These are phyloP conservation scores for Apodemus agrarius DNA, from an alignment of 2,797 vertebrate species.

Conservation along the genomic window DNA sequence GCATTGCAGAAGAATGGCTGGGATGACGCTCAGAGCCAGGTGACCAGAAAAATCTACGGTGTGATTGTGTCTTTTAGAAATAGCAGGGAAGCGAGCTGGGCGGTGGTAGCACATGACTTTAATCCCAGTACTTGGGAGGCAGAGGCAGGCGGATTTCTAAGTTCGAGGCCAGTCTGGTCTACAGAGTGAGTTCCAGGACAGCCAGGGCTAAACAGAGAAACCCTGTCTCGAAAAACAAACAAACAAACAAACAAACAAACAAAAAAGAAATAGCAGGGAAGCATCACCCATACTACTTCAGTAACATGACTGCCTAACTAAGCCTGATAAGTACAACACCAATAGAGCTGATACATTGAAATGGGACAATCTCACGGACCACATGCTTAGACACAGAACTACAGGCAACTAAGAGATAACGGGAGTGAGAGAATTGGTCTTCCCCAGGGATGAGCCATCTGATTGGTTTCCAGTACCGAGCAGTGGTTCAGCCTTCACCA, in stretches of 20 bases:
- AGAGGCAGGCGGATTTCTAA: too few relatives aligned
- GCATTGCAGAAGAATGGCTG: not conserved
- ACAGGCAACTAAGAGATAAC: not conserved
- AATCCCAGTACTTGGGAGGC: too few relatives aligned
- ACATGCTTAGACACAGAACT: not conserved
- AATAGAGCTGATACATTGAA: not conserved
- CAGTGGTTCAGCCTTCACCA: not conserved
- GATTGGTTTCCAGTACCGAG: too few relatives aligned
- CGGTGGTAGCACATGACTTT: too few relatives aligned
- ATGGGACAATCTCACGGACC: too few relatives aligned
- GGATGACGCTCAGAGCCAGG: not conserved
- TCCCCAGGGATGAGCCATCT: not conserved
- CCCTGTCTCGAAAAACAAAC: too few relatives aligned
- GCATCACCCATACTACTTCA: not conserved
- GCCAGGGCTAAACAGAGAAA: too few relatives aligned
- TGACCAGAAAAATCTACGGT: not conserved
- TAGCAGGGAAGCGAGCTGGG: too few relatives aligned
- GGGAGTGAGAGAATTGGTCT: not conserved
- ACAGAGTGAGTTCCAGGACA: too few relatives aligned
- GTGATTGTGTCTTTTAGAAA: not conserved
- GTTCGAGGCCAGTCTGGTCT: too few relatives aligned
- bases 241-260: too few relatives aligned
- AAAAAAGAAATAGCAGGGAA: not conserved
- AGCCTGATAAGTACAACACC: not conserved
- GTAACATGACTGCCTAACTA: not conserved